Base-by-base conservation (phyloP, 1,140 invertebrate genomes). In the Pogonus chalceus region DNA sequence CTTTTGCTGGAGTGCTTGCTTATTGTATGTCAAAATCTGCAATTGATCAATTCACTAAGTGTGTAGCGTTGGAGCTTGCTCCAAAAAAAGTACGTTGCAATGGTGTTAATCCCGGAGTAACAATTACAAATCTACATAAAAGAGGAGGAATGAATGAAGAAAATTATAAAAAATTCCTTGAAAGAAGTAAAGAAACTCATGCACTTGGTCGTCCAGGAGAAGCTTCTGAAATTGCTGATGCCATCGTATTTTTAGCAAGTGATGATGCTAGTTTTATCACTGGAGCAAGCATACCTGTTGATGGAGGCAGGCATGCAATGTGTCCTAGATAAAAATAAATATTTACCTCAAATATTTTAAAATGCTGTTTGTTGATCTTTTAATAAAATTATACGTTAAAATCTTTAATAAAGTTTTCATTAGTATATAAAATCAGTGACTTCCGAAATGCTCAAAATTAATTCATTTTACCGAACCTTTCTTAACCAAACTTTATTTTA, bases 191-290 rank as follows among this genome's bases (percentile, higher is more conserved):
- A 67, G 70, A 76, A 22, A 92, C 88, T 1, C 90, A 93, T 74
- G 84, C 90, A 0, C 64, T 93, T 10, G 88, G 88, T 18, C 77
- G 91, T 31, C 76, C 84, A 1, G 91, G 90, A 7, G 68, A 83
- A 54, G 73, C 79, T 2, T 72, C 80, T 1, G 91, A 94, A 74
- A 87, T 92, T 1, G 89, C 90, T 0, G 76, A 78, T 22, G 74
- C 85, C 1, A 91, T 94, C 60, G 84, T 84, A n/a, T 93, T 91
- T 69, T 68, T 94, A 22, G 90, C 91, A 0, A 89, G 86, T 39
- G 81, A 86, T 43, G 76, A 79, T 57, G 79, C 90, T 10, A 85
- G 80, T 55, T 92, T 89, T 61, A 88, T 87, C 10, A 93, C 90
- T 46, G 91, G 90, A 12, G 84, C 76, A 3, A 83, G 77, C 49